Evolutionary conservation across 2,113 vertebrate genomes (phyloP).

Genomic region (Synchiropus splendidus): DNA sequence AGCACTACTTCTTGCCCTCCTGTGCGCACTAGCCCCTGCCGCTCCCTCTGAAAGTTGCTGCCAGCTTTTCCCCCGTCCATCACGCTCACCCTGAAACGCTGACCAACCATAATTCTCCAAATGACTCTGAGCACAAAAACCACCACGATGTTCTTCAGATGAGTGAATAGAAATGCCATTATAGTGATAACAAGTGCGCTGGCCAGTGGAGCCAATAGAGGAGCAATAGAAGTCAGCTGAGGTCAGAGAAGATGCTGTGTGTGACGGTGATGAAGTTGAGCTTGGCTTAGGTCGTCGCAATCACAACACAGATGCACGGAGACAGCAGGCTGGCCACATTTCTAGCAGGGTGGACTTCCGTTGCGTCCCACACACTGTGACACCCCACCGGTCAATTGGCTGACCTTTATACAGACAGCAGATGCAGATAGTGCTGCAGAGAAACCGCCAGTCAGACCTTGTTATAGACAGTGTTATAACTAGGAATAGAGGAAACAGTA

Average conservation of each 20-base stretch:
- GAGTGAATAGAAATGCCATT: slow-evolving; percentile 15
- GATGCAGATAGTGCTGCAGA: slow-evolving; percentile 43
- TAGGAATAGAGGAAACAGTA: too few species aligned
- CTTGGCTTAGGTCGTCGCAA: slow-evolving; percentile 25
- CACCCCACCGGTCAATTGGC: slow-evolving; percentile 49
- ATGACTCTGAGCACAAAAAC: slow-evolving; percentile 5
- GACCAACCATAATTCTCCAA: slow-evolving; percentile 10
- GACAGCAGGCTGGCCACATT: slow-evolving; percentile 43
- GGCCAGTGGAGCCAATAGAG: slow-evolving; percentile 13
- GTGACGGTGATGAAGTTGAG: slow-evolving; percentile 33
- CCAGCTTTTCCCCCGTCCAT: slow-evolving; percentile 6
- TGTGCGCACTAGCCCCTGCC: slow-evolving; percentile 31
- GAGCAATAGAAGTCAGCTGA: slow-evolving; percentile 34
- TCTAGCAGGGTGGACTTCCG: slow-evolving; percentile 51
- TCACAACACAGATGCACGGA: slow-evolving; percentile 50
- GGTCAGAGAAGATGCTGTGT: slow-evolving; percentile 32
- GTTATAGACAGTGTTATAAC: too few species aligned
- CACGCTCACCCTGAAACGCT: slow-evolving; percentile 15
- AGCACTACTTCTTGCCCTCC: slow-evolving; percentile 22
- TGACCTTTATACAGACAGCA: slow-evolving; percentile 58
- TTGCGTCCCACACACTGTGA: slow-evolving; percentile 32
- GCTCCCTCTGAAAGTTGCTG: slow-evolving; percentile 37
- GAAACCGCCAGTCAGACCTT: slow-evolving; percentile 19
- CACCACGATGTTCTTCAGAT: background rate
- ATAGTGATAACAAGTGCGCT: slow-evolving; percentile 8